A percentile compares a stretch with the other conserved stretches of the same genome.
Evolutionary conservation across 2,113 vertebrate species (phyloP).

Genomic region (Genyomyrus donnyi): DNA sequence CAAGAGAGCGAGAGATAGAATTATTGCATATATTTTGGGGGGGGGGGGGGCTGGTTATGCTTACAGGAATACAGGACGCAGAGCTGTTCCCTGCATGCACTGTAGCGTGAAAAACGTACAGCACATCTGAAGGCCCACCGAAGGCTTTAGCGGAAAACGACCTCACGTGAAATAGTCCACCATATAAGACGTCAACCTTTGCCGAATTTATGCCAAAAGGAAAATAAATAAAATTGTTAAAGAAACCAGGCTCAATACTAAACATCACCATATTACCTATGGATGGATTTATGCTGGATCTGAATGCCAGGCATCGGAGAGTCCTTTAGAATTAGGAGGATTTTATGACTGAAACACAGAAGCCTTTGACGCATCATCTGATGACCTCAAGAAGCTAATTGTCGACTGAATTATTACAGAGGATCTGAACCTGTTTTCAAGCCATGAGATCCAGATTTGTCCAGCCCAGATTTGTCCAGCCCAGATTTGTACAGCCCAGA

Average conservation of each 20-base stretch:
- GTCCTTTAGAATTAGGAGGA: neutral
- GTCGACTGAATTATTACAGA: neutral
- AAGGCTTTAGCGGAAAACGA: conserved; percentile 17
- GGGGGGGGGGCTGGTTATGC: conserved; percentile 32
- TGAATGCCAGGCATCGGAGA: neutral
- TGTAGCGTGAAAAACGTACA: conserved; percentile 51
- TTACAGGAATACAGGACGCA: conserved; percentile 44
- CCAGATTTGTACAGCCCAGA: neutral
- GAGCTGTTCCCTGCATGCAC: conserved; percentile 46
- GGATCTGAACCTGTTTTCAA: neutral
- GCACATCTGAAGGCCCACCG: neutral
- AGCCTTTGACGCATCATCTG: neutral
- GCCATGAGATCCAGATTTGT: neutral
- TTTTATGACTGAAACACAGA: neutral
- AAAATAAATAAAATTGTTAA: neutral
- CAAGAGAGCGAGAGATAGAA: conserved; percentile 57
- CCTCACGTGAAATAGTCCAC: neutral
- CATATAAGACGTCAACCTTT: conserved; percentile 9
- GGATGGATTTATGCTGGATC: neutral
- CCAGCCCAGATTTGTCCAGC: neutral
- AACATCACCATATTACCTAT: neutral
- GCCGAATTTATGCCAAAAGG: neutral
- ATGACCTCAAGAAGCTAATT: neutral
- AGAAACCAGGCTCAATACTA: neutral
- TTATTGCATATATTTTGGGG: conserved; percentile 64